Base-by-base conservation (phyloP, 2,888 invertebrate genomes). In the Panzeria rudis region DNA sequence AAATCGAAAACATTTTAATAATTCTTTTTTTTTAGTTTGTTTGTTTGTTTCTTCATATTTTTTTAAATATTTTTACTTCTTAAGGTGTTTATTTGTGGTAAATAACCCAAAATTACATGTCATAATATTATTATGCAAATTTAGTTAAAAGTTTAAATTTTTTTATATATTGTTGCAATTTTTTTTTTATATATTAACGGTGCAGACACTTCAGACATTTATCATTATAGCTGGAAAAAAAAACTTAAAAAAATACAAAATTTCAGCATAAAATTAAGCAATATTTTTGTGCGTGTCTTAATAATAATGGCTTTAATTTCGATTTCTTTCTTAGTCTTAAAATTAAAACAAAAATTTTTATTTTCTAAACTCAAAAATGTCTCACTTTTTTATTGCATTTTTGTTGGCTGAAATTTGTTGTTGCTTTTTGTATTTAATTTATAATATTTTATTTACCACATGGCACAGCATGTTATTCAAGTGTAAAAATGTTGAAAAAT, bases 91-190 rank as follows among this genome's bases (percentile, higher is more conserved):
- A 82, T 78, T 82, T 78, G 81, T 71, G 82, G 23, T 85, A 85
- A 82, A 85, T 85, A 85, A 78, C 82, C 78, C 64, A 82, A 85
- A 85, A 85, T 85, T 78, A 85, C 85, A 85, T 85, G 85, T 85
- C 85, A 85, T 85, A 85, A 85, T 85, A 85, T 85, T 85, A 78
- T 85, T 85, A 85, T 82, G 85, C 78, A 85, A 85, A 85, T 78
- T 75, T n/a, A 15, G 20, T 32, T 75, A 50, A 80, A 80, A 73
- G 56, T 79, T 72, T 41, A 61, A 6, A 61, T 54, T 41, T 68
- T 25, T 50, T 17, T 20, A 13, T 17, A n/a, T 54, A 80, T 84
- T 71, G 7, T 44, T 41, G 23, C 8, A 7, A 54, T 8, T 20
- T 50, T 54, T 64, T 56, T 54, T 69, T 8, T 41, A 13, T 13